A percentile compares a stretch with the other conserved stretches of the same genome.
phyloP scores from a whole-genome alignment of 2,797 vertebrate species.

The Paedocypris micromegethes region DNA sequence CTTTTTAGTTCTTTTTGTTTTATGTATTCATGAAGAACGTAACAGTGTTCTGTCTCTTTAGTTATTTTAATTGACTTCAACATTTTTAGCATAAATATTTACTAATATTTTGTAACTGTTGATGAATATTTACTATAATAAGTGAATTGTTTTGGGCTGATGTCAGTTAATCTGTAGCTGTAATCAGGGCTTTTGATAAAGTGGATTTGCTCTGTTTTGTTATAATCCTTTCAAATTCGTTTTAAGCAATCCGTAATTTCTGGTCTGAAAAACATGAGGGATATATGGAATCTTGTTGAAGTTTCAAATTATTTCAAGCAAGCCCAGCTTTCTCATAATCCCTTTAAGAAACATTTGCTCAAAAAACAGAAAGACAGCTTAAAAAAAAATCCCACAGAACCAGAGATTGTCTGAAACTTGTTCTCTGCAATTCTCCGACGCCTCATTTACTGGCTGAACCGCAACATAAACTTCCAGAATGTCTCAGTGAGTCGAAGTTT shows the following conservation, averaged over 20 bases:
- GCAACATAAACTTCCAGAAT: conserved; percentile 6
- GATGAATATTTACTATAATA: conserved; percentile 11
- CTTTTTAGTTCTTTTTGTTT: no score
- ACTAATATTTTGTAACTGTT: conserved; percentile 2
- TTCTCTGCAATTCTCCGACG: background rate
- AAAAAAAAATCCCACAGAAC: no score
- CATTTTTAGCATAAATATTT: background rate
- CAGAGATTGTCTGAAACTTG: no score
- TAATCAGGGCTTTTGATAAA: conserved; percentile 27
- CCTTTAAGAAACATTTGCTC: background rate
- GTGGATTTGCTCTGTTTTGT: conserved; percentile 24
- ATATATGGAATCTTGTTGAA: background rate
- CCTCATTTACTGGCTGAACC: conserved; percentile 13
- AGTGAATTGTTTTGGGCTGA: conserved; percentile 12
- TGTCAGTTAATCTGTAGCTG: conserved; percentile 7
- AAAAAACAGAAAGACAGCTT: no score
- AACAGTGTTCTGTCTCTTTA: no score
- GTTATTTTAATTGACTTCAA: no score
- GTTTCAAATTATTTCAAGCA: no score
- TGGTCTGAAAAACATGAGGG: background rate
- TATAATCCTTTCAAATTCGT: conserved; percentile 22
- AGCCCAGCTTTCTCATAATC: background rate
- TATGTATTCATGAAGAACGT: no score
- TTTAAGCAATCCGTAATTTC: background rate
- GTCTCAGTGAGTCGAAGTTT: conserved; percentile 1